These are phyloP conservation scores for Patella caerulea DNA, from an alignment of 2,888 invertebrate genomes.

Conservation along the genomic window DNA sequence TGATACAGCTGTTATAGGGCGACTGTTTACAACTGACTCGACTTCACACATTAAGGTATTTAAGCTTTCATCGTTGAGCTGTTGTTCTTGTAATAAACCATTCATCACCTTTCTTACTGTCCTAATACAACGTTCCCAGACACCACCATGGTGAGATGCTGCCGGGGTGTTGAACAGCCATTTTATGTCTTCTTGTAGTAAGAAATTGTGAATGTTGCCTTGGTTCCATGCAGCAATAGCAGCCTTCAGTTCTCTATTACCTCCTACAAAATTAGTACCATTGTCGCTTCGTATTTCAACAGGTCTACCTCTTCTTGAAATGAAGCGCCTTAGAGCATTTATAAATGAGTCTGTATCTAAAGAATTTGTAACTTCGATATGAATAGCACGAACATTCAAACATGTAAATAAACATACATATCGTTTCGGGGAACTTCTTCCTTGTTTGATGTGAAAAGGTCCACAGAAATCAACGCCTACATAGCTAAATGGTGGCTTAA, in stretches of 20 bases:
- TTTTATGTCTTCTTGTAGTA: background rate
- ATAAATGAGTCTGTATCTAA: constrained; percentile 31
- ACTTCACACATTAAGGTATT: constrained; percentile 15
- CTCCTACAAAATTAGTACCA: constrained; percentile 28
- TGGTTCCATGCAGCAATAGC: constrained; percentile 28
- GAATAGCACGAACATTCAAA: constrained; percentile 20
- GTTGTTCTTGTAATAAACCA: constrained; percentile 6
- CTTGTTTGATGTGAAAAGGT: constrained; percentile 25
- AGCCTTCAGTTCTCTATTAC: constrained; percentile 23
- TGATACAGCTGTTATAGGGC: constrained; percentile 6
- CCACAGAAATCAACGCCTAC: constrained; percentile 27
- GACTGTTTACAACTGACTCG: constrained; percentile 13
- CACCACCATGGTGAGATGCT: constrained; percentile 25
- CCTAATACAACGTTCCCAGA: constrained; percentile 21
- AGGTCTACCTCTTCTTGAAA: constrained; percentile 29
- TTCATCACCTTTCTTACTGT: constrained; percentile 13
- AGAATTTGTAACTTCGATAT: constrained; percentile 23
- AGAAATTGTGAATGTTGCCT: background rate
- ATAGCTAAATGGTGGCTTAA: constrained; percentile 26
- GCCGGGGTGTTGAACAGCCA: constrained; percentile 25
- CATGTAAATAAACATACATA: constrained; percentile 33
- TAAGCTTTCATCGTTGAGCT: constrained; percentile 8
- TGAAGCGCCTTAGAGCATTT: constrained; percentile 29
- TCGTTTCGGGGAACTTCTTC: constrained; percentile 20
- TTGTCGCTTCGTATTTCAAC: constrained; percentile 29